phyloP scores from a whole-genome alignment of 2,797 vertebrate species.

The Molossus alvarezi region DNA sequence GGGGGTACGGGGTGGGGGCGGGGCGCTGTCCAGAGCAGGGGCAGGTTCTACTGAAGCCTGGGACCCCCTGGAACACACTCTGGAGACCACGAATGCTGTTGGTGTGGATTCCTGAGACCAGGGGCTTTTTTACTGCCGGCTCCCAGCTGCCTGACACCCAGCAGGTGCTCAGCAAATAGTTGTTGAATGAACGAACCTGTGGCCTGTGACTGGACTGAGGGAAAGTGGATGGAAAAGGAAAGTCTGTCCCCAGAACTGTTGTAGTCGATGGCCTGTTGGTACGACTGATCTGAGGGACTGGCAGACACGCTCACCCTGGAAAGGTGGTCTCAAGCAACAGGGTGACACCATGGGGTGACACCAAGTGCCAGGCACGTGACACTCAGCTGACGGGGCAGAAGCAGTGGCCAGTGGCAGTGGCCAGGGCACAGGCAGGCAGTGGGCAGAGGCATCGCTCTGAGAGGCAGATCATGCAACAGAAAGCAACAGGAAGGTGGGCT shows the following conservation, averaged over 20 bases:
- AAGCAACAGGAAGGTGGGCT: not conserved
- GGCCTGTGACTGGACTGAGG: not conserved
- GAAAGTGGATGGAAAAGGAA: not conserved
- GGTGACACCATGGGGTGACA: not conserved
- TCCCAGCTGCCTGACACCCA: not conserved
- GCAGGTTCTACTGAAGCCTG: too few species aligned
- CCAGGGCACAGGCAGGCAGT: not conserved
- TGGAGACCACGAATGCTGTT: accelerated
- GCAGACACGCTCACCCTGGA: not conserved
- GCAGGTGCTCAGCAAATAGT: not conserved
- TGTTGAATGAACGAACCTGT: not conserved
- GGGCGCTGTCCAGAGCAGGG: not conserved
- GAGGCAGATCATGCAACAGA: accelerated
- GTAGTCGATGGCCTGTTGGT: not conserved
- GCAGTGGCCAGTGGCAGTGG: not conserved
- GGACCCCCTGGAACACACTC: too few species aligned
- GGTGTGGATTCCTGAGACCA: not conserved
- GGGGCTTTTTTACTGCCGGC: not conserved
- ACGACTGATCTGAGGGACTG: not conserved
- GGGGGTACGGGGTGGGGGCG: accelerated
- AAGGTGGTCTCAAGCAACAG: not conserved
- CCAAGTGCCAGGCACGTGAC: not conserved
- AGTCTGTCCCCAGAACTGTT: not conserved
- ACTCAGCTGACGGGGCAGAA: not conserved
- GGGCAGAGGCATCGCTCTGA: not conserved